Conservation (phyloP, 2,888 invertebrate species). For the Dynastes hyllus region DNA sequence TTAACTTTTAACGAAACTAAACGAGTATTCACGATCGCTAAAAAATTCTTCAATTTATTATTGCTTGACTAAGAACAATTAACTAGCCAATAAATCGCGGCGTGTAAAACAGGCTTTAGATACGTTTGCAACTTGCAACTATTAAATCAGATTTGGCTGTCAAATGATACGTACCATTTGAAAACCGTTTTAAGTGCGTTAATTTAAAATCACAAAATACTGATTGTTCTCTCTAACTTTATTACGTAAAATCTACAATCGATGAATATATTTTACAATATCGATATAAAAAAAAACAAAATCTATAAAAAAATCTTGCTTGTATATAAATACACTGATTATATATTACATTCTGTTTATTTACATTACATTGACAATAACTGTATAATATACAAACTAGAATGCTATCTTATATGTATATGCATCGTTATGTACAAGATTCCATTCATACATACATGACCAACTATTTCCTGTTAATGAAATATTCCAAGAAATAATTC, state of each 20-base stretch:
- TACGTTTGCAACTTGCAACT: no score
- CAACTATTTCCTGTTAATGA: not conserved
- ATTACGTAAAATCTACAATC: conserved; percentile 40
- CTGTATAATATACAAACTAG: conserved; percentile 1
- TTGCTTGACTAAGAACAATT: no score
- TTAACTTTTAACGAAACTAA: no score
- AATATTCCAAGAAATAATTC: not conserved
- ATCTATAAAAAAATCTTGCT: conserved; percentile 1
- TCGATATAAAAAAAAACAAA: conserved; percentile 33
- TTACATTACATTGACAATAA: conserved; percentile 1
- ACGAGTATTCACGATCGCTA: no score
- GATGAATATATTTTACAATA: conserved; percentile 41
- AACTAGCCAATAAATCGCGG: no score
- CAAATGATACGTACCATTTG: not conserved
- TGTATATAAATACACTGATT: conserved; percentile 26
- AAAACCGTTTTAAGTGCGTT: not conserved
- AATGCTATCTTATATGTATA: conserved; percentile 14
- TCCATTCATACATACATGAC: not conserved
- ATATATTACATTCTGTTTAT: conserved; percentile 9
- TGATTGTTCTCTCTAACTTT: conserved; percentile 7
- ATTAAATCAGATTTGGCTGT: no score
- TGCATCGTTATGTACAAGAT: conserved; percentile 15
- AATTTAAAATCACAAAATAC: no score
- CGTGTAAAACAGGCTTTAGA: no score
- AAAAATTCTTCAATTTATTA: no score